These are phyloP conservation scores for Morbakka virulenta DNA, from an alignment of 30 jellyfish, hydroid and myxozoan species.

Conservation along the genomic window DNA sequence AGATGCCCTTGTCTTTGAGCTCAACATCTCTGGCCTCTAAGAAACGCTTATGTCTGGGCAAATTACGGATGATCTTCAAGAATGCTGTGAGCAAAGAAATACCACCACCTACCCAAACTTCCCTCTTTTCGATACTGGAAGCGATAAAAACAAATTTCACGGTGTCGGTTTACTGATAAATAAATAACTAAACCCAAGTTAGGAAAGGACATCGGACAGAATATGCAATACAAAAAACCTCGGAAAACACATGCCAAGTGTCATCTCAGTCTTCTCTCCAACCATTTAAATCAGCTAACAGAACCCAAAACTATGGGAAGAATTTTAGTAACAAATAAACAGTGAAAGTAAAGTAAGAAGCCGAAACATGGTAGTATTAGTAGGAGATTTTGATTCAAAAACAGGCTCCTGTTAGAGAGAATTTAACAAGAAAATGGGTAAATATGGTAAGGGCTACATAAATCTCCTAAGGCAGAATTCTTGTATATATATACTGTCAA, in stretches of 20 bases:
- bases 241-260: no score
- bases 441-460: conserved; percentile 47
- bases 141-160: conserved; percentile 30
- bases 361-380: conserved; percentile 33
- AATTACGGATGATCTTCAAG: conserved; percentile 4
- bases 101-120: conserved; percentile 21
- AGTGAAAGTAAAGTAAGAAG: conserved; percentile 27
- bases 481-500: conserved; percentile 23
- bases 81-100: conserved; percentile 1
- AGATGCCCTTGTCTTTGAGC: conserved; percentile 25
- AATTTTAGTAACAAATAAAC: conserved; percentile 40
- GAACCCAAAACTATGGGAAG: conserved; percentile 41
- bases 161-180: conserved; percentile 42
- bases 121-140: conserved; percentile 22
- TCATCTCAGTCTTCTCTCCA: conserved; percentile 43
- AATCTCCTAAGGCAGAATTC: conserved; percentile 48
- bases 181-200: conserved; percentile 23
- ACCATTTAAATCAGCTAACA: conserved; percentile 39
- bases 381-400: conserved; percentile 45
- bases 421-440: no score
- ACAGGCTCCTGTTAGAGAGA: no score
- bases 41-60: conserved; percentile 20
- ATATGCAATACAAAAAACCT: conserved; percentile 22
- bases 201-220: conserved; percentile 10
- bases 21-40: conserved; percentile 22